phyloP scores from a whole-genome alignment of 2,888 invertebrate species.

The Aradus depressus region DNA sequence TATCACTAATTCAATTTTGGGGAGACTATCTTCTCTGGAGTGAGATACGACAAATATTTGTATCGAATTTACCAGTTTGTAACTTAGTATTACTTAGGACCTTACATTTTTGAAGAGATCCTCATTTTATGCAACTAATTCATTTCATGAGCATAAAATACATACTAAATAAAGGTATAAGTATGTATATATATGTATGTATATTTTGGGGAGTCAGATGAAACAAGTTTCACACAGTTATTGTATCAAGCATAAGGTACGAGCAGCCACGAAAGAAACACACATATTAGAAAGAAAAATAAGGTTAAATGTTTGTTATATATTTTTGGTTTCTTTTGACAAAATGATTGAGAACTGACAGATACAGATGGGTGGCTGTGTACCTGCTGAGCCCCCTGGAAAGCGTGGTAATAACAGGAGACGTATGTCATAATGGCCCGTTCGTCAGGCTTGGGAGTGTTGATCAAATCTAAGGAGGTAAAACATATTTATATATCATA shows the following conservation, averaged over 20 bases:
- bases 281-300: neutral
- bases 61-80: no score
- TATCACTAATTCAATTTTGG: no score
- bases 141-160: no score
- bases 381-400: constrained; percentile 99
- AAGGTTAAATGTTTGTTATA: constrained; percentile 11
- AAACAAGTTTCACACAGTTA: constrained; percentile 1
- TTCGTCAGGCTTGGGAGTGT: constrained; percentile 99
- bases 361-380: no score
- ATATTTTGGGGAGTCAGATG: constrained; percentile 3
- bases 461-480: constrained; percentile 90
- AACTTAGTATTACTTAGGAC: no score
- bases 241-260: neutral
- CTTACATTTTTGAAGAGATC: no score
- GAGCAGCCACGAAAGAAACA: neutral
- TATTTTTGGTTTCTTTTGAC: constrained; percentile 10
- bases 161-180: no score
- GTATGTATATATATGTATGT: no score
- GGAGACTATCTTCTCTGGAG: no score
- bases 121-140: no score
- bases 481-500: constrained; percentile 7
- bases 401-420: constrained; percentile 99
- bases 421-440: constrained; percentile 99
- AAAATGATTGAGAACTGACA: no score
- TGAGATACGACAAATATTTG: no score